phyloP scores from a whole-genome alignment of 2,113 vertebrate genomes.

The Misgurnus mizolepis region DNA sequence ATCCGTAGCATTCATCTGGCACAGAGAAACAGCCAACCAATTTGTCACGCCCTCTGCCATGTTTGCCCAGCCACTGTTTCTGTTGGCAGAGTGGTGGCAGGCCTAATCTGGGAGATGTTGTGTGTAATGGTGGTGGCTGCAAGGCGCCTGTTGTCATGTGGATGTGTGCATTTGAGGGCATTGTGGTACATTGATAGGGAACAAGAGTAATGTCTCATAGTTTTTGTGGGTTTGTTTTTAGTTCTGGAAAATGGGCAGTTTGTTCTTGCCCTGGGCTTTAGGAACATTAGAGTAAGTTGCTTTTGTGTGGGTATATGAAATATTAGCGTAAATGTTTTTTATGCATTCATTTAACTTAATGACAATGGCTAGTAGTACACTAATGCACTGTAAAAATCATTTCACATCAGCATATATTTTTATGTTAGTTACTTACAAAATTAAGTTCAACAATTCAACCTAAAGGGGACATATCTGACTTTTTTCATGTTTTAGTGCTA shows the following conservation, averaged over 20 bases:
- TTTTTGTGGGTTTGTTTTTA: conserved; percentile 46
- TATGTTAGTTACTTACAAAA: too few relatives aligned
- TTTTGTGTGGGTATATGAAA: not conserved
- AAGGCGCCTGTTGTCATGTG: conserved; percentile 52
- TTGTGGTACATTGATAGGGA: conserved; percentile 40
- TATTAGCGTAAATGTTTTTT: not conserved
- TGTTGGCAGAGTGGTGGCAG: conserved; percentile 55
- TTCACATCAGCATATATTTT: too few relatives aligned
- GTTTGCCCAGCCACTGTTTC: conserved; percentile 62
- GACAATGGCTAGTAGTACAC: not conserved
- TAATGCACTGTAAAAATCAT: too few relatives aligned
- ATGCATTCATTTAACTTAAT: not conserved
- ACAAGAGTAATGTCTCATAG: conserved; percentile 38
- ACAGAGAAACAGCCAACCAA: conserved; percentile 50
- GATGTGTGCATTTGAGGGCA: conserved; percentile 1
- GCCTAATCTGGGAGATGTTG: conserved; percentile 65
- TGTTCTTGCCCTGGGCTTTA: not conserved
- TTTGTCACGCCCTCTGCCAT: conserved; percentile 63
- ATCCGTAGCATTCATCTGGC: conserved; percentile 58
- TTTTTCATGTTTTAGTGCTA: too few relatives aligned
- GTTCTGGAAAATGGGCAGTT: conserved; percentile 11
- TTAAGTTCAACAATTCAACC: too few relatives aligned
- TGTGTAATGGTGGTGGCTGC: conserved; percentile 52
- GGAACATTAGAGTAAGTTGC: conserved; percentile 11
- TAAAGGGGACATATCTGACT: too few relatives aligned